Percentiles rank a stretch among this genome's conserved stretches.
These are phyloP conservation scores for Sebastes umbrosus DNA, from an alignment of 2,797 vertebrate genomes.

Conservation along the genomic window DNA sequence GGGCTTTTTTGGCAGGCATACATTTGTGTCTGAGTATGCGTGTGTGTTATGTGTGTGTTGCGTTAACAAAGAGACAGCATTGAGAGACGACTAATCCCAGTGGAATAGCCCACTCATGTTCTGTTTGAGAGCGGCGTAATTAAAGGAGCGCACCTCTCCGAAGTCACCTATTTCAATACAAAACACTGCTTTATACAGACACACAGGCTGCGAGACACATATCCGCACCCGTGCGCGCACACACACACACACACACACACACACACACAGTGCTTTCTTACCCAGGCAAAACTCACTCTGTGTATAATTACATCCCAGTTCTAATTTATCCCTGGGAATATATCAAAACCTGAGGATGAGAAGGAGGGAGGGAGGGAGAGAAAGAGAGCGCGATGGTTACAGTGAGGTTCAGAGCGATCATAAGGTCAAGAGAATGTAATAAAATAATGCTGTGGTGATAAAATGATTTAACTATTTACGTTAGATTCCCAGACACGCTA, in stretches of 20 bases:
- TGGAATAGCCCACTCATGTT: conserved; percentile 82
- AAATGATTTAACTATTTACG: not conserved
- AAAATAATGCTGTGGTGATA: not conserved
- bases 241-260: conserved; percentile 37
- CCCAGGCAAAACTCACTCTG: conserved; percentile 46
- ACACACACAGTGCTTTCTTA: conserved; percentile 30
- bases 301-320: conserved; percentile 81
- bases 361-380: conserved; percentile 43
- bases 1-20: conserved; percentile 63
- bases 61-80: conserved; percentile 74
- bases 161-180: conserved; percentile 84
- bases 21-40: conserved; percentile 55
- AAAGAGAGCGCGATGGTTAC: conserved; percentile 4
- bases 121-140: conserved; percentile 87
- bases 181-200: conserved; percentile 76
- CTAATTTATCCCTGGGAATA: conserved; percentile 82
- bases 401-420: conserved; percentile 16
- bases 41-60: conserved; percentile 65
- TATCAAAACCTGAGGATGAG: conserved; percentile 70
- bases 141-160: conserved; percentile 81
- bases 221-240: conserved; percentile 7
- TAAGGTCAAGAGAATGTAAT: conserved; percentile 31
- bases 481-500: not conserved
- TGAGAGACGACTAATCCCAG: conserved; percentile 81
- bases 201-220: conserved; percentile 22